Evolutionary conservation across 2,888 invertebrate genomes (phyloP), one percentile per base, ranked within the genome.

Genomic region (Mellilla xanthometata): DNA sequence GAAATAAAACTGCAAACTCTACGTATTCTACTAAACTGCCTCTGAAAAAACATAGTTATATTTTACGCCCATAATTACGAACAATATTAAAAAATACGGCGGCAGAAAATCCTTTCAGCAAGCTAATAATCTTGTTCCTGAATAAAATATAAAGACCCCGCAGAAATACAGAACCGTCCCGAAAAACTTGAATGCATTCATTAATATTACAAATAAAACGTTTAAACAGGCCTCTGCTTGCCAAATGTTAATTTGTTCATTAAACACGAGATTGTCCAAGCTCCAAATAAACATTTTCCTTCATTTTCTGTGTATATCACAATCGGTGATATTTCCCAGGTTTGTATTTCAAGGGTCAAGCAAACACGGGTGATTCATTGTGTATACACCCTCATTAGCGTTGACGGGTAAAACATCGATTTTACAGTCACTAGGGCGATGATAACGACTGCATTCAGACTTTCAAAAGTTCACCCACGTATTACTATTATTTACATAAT

Each of bases 341-440:
- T 62, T 61, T 53, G 60, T 54, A 57, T 50, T 55, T 45, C 52
- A 46, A 55, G 43, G 46, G 51, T 56, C 55, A 54, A 54, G 59
- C 63, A 61, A 65, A 68, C 62, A 63, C 38, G 39, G 48, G 49
- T 65, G 69, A 72, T 69, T 70, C 63, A 73, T 72, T 69, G 70
- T 68, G 65, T 68, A 64, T 53, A 58, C 60, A 55, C 59, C 52
- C 53, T 69, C 71, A 69, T 73, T 71, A 71, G 49, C 49, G 56
- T 42, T 42, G 52, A 30, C 33, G 41, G 44, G 48, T 53, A 45
- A 52, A 61, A 47, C 49, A 51, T 53, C 51, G 49, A 45, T 48
- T 50, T 46, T 48, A 41, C 36, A 10, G 24, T 5, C 23, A 38
- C 29, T 15, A 15, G 30, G 8, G 26, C 22, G 11, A 29, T 29